phyloP scores from a whole-genome alignment of 2,113 vertebrate species.

The Ptychochromis oligacanthus region DNA sequence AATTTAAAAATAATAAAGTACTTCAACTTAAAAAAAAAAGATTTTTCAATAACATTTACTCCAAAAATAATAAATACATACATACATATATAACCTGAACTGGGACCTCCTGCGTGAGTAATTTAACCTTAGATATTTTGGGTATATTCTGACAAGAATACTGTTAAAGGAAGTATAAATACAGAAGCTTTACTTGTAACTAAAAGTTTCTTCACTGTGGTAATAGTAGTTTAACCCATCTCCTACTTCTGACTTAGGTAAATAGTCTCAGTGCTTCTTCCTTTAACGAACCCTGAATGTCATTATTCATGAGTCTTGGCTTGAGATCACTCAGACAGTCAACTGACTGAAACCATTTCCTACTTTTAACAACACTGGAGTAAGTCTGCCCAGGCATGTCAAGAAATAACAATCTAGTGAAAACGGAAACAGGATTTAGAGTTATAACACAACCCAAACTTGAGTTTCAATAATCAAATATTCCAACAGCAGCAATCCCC shows the following conservation, averaged over 20 bases:
- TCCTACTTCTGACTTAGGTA: neutral
- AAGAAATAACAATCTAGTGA: neutral
- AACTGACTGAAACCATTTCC: constrained; percentile 26
- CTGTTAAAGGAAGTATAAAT: too few species aligned
- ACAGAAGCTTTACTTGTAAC: too few species aligned
- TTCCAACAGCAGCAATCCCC: neutral
- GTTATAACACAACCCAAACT: neutral
- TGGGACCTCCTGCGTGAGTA: too few species aligned
- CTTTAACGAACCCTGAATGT: neutral
- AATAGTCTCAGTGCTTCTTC: neutral
- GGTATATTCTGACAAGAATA: too few species aligned
- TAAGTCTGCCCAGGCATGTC: constrained; percentile 31
- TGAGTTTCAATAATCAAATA: neutral
- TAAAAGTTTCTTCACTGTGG: neutral
- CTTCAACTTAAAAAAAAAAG: too few species aligned
- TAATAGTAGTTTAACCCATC: neutral
- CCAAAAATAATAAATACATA: too few species aligned
- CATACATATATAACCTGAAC: too few species aligned
- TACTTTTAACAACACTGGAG: neutral
- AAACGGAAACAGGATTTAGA: constrained; percentile 14
- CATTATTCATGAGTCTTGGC: constrained; percentile 14
- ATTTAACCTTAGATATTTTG: too few species aligned
- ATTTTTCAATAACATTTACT: too few species aligned
- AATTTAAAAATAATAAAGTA: too few species aligned
- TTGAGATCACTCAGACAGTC: constrained; percentile 21